A percentile compares a stretch with the other conserved stretches of the same genome.
Evolutionary conservation across 2,888 invertebrate genomes (phyloP).

Genomic region (Serrognathus titanus): DNA sequence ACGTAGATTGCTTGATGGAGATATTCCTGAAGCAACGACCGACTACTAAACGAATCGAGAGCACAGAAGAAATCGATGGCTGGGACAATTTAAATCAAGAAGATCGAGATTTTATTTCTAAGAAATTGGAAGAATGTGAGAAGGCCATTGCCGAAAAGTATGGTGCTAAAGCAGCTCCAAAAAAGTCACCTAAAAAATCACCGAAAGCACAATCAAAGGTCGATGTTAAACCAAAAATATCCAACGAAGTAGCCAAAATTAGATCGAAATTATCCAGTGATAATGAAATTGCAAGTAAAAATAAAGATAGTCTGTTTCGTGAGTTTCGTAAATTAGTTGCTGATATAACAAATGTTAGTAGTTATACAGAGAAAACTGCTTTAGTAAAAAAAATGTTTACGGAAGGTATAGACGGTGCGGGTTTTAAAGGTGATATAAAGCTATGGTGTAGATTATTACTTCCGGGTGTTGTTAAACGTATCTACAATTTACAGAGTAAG

Average conservation of each 20-base stretch:
- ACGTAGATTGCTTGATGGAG: conserved; percentile 76
- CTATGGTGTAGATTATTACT: conserved; percentile 80
- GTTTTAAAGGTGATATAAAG: conserved; percentile 73
- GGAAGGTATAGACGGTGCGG: conserved; percentile 57
- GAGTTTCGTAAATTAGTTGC: conserved; percentile 76
- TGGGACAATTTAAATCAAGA: conserved; percentile 65
- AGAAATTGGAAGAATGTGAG: conserved; percentile 62
- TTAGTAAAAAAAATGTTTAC: conserved; percentile 65
- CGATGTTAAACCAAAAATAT: neutral
- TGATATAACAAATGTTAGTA: conserved; percentile 70
- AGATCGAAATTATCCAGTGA: neutral
- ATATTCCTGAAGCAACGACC: conserved; percentile 74
- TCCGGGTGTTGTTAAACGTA: conserved; percentile 76
- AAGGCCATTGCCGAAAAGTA: conserved; percentile 54
- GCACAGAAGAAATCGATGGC: conserved; percentile 74
- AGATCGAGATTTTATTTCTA: conserved; percentile 63
- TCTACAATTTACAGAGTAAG: conserved; percentile 91
- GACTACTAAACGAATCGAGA: conserved; percentile 77
- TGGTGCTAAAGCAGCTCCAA: conserved; percentile 51
- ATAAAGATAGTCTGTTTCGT: conserved; percentile 69
- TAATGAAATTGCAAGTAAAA: neutral
- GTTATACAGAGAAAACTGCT: conserved; percentile 79
- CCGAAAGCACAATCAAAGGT: neutral
- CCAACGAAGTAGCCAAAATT: neutral
- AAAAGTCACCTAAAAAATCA: conserved; percentile 9